phyloP scores from a whole-genome alignment of 2,888 invertebrate species.

The Drosophila histrio region DNA sequence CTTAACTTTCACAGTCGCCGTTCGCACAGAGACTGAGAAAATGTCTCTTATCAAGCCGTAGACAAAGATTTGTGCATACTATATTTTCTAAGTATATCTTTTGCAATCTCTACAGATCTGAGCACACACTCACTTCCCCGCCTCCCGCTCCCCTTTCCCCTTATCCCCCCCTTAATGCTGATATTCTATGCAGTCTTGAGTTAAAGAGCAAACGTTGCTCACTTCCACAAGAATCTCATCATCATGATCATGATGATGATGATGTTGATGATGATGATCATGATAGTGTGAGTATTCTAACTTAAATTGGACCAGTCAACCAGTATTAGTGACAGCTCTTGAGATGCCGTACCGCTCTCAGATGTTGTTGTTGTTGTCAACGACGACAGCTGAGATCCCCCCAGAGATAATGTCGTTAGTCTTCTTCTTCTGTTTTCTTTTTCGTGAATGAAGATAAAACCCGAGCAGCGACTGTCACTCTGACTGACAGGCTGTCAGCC shows the following conservation, averaged over 20 bases:
- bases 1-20: constrained; percentile 73
- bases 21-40: constrained; percentile 82
- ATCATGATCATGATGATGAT: constrained; percentile 30
- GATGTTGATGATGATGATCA: constrained; percentile 29
- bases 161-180: too few species aligned
- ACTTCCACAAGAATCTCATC: constrained; percentile 7
- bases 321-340: constrained; percentile 62
- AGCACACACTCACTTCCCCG: constrained; percentile 26
- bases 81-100: constrained; percentile 54
- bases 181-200: constrained; percentile 42
- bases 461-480: constrained; percentile 59
- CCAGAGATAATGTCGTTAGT: constrained; percentile 60
- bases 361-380: constrained; percentile 10
- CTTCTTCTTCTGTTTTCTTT: constrained; percentile 13
- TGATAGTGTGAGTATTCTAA: constrained; percentile 50
- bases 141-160: not conserved
- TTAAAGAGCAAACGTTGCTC: constrained; percentile 26
- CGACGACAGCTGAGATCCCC: constrained; percentile 38
- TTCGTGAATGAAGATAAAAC: constrained; percentile 62
- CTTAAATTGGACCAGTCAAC: constrained; percentile 62
- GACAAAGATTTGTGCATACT: constrained; percentile 75
- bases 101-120: constrained; percentile 64
- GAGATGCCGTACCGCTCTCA: constrained; percentile 31
- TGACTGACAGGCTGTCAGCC: constrained; percentile 40
- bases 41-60: constrained; percentile 75